Conservation (phyloP, 2,797 vertebrate species). For the Sebastolobus altivelis region DNA sequence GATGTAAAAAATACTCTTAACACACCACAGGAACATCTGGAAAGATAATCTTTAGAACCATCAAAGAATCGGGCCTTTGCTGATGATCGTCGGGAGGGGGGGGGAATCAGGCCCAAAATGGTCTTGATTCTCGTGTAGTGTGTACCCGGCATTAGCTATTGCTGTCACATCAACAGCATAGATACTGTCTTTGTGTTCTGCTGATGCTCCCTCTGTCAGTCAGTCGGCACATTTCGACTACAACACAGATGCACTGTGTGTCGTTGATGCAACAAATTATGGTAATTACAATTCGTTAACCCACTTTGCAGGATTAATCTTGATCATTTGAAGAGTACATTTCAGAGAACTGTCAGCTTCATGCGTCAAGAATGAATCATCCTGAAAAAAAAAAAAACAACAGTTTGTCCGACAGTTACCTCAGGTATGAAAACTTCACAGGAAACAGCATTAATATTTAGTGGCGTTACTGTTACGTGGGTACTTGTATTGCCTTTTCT, state of each 20-base stretch:
- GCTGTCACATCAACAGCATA: neutral
- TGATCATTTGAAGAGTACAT: neutral
- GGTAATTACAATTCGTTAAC: constrained; percentile 4
- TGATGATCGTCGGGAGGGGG: too few relatives aligned
- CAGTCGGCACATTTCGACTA: neutral
- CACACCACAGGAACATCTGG: too few relatives aligned
- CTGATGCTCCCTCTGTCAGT: neutral
- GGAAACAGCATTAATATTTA: neutral
- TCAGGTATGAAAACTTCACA: neutral
- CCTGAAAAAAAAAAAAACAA: neutral
- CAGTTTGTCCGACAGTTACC: neutral
- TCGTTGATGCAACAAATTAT: neutral
- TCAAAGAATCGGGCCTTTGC: too few relatives aligned
- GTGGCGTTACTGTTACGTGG: neutral
- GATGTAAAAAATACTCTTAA: too few relatives aligned
- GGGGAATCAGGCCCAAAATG: too few relatives aligned
- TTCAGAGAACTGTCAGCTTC: neutral
- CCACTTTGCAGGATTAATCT: constrained; percentile 15
- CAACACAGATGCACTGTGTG: neutral
- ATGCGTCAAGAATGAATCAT: constrained; percentile 5
- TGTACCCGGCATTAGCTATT: too few relatives aligned
- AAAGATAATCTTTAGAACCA: too few relatives aligned
- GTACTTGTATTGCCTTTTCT: constrained; percentile 8
- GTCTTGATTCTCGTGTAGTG: too few relatives aligned
- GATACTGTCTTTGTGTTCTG: neutral